Conservation (phyloP, 2,888 invertebrate genomes). For the Eristalinus aeneus region DNA sequence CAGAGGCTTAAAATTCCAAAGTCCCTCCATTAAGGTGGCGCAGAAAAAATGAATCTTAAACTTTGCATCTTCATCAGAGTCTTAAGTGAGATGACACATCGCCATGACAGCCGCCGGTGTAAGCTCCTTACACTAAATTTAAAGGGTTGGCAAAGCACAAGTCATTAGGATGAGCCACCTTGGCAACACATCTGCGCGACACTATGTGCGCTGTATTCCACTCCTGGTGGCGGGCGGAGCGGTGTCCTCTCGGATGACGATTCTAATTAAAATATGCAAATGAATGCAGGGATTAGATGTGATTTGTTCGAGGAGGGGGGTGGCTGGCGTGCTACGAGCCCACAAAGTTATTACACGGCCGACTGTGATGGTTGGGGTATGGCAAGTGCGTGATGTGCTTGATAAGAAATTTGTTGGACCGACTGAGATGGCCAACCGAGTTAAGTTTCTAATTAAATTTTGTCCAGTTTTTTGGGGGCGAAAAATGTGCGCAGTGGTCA, state of each 20-base stretch:
- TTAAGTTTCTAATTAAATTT: slow-evolving; percentile 21
- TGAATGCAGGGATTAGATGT: slow-evolving; percentile 71
- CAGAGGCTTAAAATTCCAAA: not conserved
- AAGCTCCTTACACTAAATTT: slow-evolving; percentile 31
- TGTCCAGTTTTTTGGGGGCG: not conserved
- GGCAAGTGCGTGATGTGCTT: slow-evolving; percentile 18
- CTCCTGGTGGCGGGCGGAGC: not conserved
- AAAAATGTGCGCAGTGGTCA: not conserved
- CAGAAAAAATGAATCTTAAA: not conserved
- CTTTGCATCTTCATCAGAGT: not conserved
- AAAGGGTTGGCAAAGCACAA: slow-evolving; percentile 34
- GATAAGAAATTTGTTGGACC: slow-evolving; percentile 26
- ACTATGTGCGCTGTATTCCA: not conserved
- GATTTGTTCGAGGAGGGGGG: slow-evolving; percentile 65
- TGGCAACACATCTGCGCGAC: not conserved
- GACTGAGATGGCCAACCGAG: slow-evolving; percentile 1
- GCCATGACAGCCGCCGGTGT: slow-evolving; percentile 11
- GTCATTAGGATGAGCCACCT: slow-evolving; percentile 34
- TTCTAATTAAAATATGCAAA: slow-evolving; percentile 73
- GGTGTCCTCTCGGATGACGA: slow-evolving; percentile 43
- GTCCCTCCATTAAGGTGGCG: not conserved
- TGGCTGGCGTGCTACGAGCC: not conserved
- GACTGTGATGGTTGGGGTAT: not conserved
- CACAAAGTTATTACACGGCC: slow-evolving; percentile 32
- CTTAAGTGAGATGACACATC: not conserved